These are phyloP conservation scores for Nothocercus nigrocapillus DNA, from an alignment of 2,113 vertebrate species.

Conservation along the genomic window DNA sequence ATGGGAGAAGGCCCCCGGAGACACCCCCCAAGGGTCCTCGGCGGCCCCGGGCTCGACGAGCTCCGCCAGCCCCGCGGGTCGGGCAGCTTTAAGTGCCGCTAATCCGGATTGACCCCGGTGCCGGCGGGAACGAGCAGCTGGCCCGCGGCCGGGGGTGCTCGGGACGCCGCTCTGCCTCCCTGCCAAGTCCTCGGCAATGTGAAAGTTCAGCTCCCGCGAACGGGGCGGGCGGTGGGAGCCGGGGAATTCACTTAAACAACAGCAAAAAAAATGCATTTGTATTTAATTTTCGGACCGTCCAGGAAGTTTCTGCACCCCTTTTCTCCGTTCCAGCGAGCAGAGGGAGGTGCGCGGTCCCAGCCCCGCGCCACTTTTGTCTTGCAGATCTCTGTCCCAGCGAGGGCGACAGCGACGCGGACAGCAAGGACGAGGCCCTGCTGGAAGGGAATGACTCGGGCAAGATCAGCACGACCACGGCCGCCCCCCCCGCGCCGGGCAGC, in stretches of 20 bases:
- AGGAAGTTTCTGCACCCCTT: background rate
- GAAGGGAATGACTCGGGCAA: constrained; percentile 88
- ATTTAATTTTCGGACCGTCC: background rate
- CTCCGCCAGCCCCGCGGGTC: background rate
- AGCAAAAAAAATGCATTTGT: background rate
- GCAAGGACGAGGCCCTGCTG: constrained; percentile 87
- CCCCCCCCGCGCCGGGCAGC: constrained; percentile 39
- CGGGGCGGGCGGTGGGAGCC: background rate
- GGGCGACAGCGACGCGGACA: constrained; percentile 93
- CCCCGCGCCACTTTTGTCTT: background rate
- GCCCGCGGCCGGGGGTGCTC: background rate
- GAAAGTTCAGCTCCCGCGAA: background rate
- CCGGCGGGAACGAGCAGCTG: background rate
- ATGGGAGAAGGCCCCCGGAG: background rate
- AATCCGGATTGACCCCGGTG: background rate
- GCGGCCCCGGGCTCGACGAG: background rate
- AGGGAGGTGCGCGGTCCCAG: background rate
- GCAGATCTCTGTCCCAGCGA: constrained; percentile 94
- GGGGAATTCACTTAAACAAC: background rate
- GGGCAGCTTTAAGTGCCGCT: background rate
- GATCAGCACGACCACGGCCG: constrained; percentile 87
- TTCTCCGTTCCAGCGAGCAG: background rate
- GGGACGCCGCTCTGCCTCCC: background rate
- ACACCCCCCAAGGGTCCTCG: background rate
- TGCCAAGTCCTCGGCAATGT: background rate